Percentiles rank a stretch among this genome's conserved stretches.
phyloP scores from a whole-genome alignment of 1,140 invertebrate species.

The Rhyacophila brunnea region DNA sequence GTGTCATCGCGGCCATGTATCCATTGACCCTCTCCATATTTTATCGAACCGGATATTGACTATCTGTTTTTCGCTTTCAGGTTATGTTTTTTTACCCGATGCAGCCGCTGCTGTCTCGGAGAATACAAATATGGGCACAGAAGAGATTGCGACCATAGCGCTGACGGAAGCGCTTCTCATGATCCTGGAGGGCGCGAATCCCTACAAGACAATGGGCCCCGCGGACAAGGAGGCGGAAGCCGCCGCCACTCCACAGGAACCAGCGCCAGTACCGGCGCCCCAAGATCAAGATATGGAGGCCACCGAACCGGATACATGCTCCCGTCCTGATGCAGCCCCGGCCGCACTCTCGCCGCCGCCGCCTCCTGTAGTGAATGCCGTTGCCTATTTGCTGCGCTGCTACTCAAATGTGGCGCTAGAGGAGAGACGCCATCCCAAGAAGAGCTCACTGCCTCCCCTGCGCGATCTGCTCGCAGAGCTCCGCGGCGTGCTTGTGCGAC shows the following conservation, averaged over 20 bases:
- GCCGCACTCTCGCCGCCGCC: constrained; percentile 44
- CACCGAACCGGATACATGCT: constrained; percentile 38
- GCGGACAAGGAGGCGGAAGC: not conserved
- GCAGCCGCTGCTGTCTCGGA: constrained; percentile 56
- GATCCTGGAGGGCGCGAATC: constrained; percentile 62
- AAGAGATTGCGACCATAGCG: constrained; percentile 60
- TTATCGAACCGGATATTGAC: too few species aligned
- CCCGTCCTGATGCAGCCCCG: constrained; percentile 34
- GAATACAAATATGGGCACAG: constrained; percentile 49
- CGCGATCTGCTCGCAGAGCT: constrained; percentile 36
- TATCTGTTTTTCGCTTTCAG: constrained; percentile 41
- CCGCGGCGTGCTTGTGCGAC: constrained; percentile 46
- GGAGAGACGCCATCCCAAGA: constrained; percentile 73
- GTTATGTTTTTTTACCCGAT: constrained; percentile 63
- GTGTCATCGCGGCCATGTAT: too few species aligned
- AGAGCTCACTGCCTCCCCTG: constrained; percentile 54
- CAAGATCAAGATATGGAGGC: constrained; percentile 4
- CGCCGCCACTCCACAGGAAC: not conserved
- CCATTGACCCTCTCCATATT: too few species aligned
- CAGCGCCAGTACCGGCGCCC: not conserved
- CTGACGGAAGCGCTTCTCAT: constrained; percentile 66
- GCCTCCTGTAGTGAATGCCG: constrained; percentile 48
- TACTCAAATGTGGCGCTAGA: constrained; percentile 68
- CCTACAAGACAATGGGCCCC: constrained; percentile 35
- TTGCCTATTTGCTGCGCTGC: constrained; percentile 64